phyloP scores from a whole-genome alignment of 2,888 invertebrate genomes.

The Exephanes ischioxanthus region DNA sequence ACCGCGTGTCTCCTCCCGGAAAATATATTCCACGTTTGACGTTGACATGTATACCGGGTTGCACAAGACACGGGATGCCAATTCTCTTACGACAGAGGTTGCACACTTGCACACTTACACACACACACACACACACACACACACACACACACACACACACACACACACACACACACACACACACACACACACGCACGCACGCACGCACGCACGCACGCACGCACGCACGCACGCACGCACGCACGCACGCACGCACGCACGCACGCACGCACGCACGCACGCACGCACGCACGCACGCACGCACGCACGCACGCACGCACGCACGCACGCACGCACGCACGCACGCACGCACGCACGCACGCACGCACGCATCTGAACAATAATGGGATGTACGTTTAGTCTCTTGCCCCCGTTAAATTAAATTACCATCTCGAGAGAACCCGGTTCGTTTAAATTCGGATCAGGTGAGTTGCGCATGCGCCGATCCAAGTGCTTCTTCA shows the following conservation, averaged over 20 bases:
- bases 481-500: conserved; percentile 28
- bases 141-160: no score
- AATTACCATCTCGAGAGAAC: neutral
- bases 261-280: no score
- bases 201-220: no score
- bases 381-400: neutral
- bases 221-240: no score
- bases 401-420: neutral
- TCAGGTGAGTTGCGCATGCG: conserved; percentile 54
- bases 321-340: no score
- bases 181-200: no score
- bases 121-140: no score
- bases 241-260: no score
- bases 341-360: no score
- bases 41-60: conserved; percentile 28
- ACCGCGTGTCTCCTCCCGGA: conserved; percentile 40
- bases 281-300: no score
- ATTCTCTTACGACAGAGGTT: neutral
- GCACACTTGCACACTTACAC: neutral
- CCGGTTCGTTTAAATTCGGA: conserved; percentile 12
- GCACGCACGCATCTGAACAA: neutral
- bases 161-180: no score
- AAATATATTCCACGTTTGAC: conserved; percentile 22
- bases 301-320: no score
- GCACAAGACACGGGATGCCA: conserved; percentile 8